Conservation (phyloP, 2,797 vertebrate genomes). For the Acanthiza pusilla region DNA sequence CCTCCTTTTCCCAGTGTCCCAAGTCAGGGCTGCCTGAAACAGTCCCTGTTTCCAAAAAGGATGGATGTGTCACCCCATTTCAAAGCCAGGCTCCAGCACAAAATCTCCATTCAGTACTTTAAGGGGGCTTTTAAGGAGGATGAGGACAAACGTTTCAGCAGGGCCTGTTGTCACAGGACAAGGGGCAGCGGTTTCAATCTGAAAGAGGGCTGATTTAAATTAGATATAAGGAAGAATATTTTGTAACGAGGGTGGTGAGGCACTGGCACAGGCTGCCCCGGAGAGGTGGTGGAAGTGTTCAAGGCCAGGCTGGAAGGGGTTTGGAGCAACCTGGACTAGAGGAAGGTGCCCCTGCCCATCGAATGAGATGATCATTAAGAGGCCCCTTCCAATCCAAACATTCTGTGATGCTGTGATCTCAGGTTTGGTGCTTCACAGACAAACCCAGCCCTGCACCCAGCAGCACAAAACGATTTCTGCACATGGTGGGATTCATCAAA, state of each 20-base stretch:
- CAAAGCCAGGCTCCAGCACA: neutral
- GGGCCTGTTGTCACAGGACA: neutral
- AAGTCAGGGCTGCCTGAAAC: neutral
- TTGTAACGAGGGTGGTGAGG: neutral
- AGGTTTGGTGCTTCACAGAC: neutral
- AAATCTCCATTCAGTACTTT: neutral
- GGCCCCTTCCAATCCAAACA: neutral
- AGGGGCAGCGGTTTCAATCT: neutral
- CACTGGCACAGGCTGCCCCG: neutral
- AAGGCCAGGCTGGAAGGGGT: too few species aligned
- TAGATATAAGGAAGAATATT: neutral
- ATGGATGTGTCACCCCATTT: neutral
- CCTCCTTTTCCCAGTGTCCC: neutral
- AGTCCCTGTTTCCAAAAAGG: neutral
- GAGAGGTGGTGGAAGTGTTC: neutral
- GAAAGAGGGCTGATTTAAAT: neutral
- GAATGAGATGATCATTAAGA: neutral
- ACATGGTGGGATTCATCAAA: fast-evolving
- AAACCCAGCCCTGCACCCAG: neutral
- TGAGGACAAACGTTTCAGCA: neutral
- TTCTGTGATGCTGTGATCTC: neutral
- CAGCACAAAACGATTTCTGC: fast-evolving
- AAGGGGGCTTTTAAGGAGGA: neutral
- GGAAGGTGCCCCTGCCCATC: too few species aligned
- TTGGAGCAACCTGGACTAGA: neutral